Percentiles rank a stretch among this genome's conserved stretches.
Evolutionary conservation across 2,113 vertebrate species (phyloP).

Genomic region (Nestor notabilis): DNA sequence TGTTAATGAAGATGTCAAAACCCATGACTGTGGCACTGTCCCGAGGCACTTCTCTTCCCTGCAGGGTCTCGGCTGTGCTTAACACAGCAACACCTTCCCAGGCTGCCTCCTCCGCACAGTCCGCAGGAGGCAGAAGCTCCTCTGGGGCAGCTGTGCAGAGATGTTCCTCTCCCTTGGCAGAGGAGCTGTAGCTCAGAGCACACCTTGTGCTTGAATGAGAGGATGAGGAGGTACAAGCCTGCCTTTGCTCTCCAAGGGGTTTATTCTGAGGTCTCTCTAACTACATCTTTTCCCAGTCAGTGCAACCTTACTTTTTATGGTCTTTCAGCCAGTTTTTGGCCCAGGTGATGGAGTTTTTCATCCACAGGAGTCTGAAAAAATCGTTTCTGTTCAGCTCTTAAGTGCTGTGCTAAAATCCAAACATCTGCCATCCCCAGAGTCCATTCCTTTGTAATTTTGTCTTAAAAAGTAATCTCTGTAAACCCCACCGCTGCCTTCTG

Average conservation of each 20-base stretch:
- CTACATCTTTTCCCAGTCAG: neutral
- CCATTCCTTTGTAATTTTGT: constrained; percentile 49
- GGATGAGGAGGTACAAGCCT: neutral
- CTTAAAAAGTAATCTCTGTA: constrained; percentile 52
- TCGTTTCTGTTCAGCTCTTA: neutral
- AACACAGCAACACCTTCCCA: neutral
- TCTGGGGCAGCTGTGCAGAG: neutral
- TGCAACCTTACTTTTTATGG: neutral
- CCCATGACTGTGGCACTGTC: fast-evolving
- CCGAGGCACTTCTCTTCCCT: neutral
- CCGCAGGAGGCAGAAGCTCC: neutral
- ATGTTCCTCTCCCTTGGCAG: neutral
- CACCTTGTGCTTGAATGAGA: neutral
- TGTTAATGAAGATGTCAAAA: neutral
- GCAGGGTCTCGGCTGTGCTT: neutral
- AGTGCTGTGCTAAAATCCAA: constrained; percentile 43
- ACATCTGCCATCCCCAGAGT: constrained; percentile 59
- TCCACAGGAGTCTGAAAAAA: constrained; percentile 39
- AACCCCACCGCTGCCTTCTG: constrained; percentile 30
- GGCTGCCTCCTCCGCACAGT: fast-evolving
- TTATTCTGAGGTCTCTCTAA: neutral
- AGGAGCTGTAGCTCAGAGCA: neutral
- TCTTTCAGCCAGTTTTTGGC: neutral
- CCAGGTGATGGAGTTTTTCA: neutral
- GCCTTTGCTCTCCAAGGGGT: fast-evolving